Evolutionary conservation across 1,140 invertebrate species (phyloP).

Genomic region (Hormaphis cornu): DNA sequence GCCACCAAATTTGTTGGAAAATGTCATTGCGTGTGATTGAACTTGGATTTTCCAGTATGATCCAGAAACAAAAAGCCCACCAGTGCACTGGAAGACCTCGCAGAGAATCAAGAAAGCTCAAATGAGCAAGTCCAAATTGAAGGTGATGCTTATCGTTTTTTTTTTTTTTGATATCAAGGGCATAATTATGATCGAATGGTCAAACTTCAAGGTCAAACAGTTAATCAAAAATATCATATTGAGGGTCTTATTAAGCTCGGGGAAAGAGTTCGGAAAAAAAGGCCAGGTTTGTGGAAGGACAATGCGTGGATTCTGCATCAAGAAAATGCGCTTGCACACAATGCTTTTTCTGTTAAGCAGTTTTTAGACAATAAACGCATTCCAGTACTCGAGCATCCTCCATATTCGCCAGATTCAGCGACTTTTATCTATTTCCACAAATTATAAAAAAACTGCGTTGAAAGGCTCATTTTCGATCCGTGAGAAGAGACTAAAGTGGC

Average conservation of each 20-base stretch:
- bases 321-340: constrained; percentile 36
- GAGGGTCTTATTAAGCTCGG: constrained; percentile 33
- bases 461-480: constrained; percentile 36
- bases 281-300: constrained; percentile 33
- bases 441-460: constrained; percentile 39
- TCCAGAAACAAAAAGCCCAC: constrained; percentile 36
- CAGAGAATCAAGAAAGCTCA: constrained; percentile 34
- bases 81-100: constrained; percentile 26
- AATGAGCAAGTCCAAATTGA: constrained; percentile 35
- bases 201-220: constrained; percentile 36
- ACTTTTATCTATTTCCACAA: constrained; percentile 42
- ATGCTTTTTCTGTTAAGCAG: constrained; percentile 27
- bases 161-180: constrained; percentile 38
- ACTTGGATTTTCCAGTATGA: constrained; percentile 37
- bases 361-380: constrained; percentile 38
- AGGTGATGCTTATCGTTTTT: constrained; percentile 37
- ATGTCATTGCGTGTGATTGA: constrained; percentile 37
- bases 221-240: constrained; percentile 34
- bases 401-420: constrained; percentile 41
- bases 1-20: not conserved
- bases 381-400: constrained; percentile 38
- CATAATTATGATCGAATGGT: constrained; percentile 38
- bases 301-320: constrained; percentile 33
- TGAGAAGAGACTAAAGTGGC: constrained; percentile 34
- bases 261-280: constrained; percentile 34